Conservation (phyloP, 2,888 invertebrate genomes). For the Pelosia muscerda region DNA sequence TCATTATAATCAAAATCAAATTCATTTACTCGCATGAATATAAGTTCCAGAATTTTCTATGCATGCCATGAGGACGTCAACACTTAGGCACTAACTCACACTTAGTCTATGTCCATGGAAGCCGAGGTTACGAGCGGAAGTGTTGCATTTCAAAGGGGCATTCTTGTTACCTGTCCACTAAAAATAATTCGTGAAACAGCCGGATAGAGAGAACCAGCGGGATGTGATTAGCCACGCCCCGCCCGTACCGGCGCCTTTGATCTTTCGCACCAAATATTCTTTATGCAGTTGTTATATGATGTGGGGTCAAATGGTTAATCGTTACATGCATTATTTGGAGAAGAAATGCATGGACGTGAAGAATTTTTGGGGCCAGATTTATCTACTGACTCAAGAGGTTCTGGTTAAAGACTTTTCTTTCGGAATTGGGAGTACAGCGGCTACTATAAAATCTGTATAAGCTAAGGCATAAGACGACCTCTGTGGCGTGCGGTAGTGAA, state of each 20-base stretch:
- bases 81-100: conserved; percentile 43
- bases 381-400: too few species aligned
- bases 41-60: too few species aligned
- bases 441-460: too few species aligned
- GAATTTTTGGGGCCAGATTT: too few species aligned
- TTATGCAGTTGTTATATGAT: conserved; percentile 40
- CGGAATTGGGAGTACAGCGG: too few species aligned
- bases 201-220: conserved; percentile 63
- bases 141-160: conserved; percentile 84
- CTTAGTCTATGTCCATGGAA: conserved; percentile 58
- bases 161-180: conserved; percentile 85
- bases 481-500: too few species aligned
- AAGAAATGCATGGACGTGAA: neutral
- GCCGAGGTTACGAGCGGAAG: conserved; percentile 81
- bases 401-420: too few species aligned
- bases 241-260: conserved; percentile 64
- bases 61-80: conserved; percentile 1
- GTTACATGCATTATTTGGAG: conserved; percentile 26
- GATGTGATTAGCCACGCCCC: conserved; percentile 71
- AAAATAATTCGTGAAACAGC: conserved; percentile 71
- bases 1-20: too few species aligned
- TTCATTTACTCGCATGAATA: too few species aligned
- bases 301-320: conserved; percentile 23
- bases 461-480: too few species aligned
- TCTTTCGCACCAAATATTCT: conserved; percentile 66